A percentile compares a stretch with the other conserved stretches of the same genome.
phyloP scores from a whole-genome alignment of 2,113 vertebrate species.

The Oncorhynchus gorbuscha region DNA sequence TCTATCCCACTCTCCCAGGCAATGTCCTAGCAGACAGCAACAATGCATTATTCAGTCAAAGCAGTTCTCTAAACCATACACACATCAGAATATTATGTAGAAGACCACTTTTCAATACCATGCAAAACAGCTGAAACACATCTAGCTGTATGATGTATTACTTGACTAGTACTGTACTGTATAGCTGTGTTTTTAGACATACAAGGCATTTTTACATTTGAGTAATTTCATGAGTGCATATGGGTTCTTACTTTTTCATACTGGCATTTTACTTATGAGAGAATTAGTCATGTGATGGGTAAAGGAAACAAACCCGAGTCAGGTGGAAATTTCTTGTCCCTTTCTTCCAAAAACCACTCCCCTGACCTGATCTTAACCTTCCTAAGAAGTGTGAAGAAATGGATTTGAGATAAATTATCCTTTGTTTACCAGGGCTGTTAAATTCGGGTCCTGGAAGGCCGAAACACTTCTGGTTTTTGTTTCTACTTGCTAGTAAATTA shows the following conservation, averaged over 20 bases:
- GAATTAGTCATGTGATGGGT: background rate
- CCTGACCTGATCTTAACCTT: slow-evolving; percentile 87
- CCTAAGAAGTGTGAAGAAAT: slow-evolving; percentile 63
- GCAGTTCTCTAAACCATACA: background rate
- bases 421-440: no score
- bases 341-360: slow-evolving; percentile 91
- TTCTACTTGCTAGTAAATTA: no score
- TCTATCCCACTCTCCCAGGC: background rate
- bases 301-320: slow-evolving; percentile 70
- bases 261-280: no score
- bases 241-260: no score
- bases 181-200: no score
- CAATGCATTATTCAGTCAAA: slow-evolving; percentile 22
- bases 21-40: background rate
- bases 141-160: slow-evolving; percentile 14
- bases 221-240: no score
- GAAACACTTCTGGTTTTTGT: no score
- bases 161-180: no score
- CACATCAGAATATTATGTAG: background rate
- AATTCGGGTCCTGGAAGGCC: no score
- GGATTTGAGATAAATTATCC: background rate
- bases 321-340: slow-evolving; percentile 83
- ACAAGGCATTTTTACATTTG: no score
- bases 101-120: background rate
- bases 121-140: background rate